These are phyloP conservation scores for Chloroceryle aenea DNA, from an alignment of 2,113 vertebrate species.

Conservation along the genomic window DNA sequence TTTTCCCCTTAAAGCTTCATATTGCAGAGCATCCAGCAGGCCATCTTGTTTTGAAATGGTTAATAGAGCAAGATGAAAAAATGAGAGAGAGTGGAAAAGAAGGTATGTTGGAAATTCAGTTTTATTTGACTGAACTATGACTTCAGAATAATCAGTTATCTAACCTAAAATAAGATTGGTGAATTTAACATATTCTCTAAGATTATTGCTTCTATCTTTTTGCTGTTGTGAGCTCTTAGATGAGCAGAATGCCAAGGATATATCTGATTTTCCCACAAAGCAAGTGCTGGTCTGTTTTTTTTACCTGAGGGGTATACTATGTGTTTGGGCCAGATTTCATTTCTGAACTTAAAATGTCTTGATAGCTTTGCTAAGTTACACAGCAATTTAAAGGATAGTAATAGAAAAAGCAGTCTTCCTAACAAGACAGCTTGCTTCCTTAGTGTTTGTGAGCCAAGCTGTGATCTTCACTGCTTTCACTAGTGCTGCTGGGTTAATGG, in stretches of 20 bases:
- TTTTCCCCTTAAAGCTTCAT: slow-evolving; percentile 83
- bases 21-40: slow-evolving; percentile 94
- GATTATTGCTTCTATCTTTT: background rate
- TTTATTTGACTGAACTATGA: background rate
- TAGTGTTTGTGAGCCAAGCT: background rate
- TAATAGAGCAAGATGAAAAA: slow-evolving; percentile 90
- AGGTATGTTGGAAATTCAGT: slow-evolving; percentile 75
- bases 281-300: background rate
- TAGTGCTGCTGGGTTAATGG: background rate
- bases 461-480: background rate
- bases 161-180: background rate
- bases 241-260: background rate
- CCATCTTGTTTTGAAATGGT: slow-evolving; percentile 95
- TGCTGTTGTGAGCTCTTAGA: background rate
- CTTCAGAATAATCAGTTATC: background rate
- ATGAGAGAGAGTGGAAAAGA: slow-evolving; percentile 81
- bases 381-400: background rate
- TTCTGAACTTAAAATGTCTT: background rate
- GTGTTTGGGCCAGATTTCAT: background rate
- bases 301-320: background rate
- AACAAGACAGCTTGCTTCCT: background rate
- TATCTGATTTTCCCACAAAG: background rate
- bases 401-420: background rate
- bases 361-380: background rate
- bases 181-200: background rate